These are phyloP conservation scores for Eumeta japonica DNA, from an alignment of 1,140 invertebrate species.

Conservation along the genomic window DNA sequence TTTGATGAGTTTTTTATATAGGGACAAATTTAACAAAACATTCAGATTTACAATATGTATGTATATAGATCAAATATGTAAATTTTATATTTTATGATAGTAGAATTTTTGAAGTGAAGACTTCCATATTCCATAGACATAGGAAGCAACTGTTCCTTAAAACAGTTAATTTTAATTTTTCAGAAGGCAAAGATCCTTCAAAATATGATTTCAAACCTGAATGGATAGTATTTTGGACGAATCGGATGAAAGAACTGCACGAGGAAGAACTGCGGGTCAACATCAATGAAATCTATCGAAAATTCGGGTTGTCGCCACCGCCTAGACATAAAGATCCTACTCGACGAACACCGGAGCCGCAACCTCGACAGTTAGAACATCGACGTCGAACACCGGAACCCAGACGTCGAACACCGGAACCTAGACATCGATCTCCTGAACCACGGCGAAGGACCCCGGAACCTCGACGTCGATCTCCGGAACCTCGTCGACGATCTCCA, in stretches of 20 bases:
- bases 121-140: no score
- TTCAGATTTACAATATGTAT: no score
- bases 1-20: no score
- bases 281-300: conserved; percentile 56
- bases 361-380: no score
- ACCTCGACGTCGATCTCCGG: conserved; percentile 8
- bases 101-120: no score
- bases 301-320: conserved; percentile 31
- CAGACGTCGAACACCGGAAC: not conserved
- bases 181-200: conserved; percentile 71
- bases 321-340: conserved; percentile 14
- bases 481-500: conserved; percentile 7
- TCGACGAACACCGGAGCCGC: conserved; percentile 23
- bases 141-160: no score
- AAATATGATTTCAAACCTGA: conserved; percentile 83
- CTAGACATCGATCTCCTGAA: conserved; percentile 1
- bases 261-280: conserved; percentile 63
- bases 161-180: conserved; percentile 8
- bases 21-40: no score
- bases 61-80: no score
- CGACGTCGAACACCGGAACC: conserved; percentile 1
- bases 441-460: conserved; percentile 9
- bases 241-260: conserved; percentile 74
- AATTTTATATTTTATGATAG: no score
- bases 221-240: conserved; percentile 82